Conservation (phyloP, 2,888 invertebrate genomes). For the Drosophila flavopinicola region DNA sequence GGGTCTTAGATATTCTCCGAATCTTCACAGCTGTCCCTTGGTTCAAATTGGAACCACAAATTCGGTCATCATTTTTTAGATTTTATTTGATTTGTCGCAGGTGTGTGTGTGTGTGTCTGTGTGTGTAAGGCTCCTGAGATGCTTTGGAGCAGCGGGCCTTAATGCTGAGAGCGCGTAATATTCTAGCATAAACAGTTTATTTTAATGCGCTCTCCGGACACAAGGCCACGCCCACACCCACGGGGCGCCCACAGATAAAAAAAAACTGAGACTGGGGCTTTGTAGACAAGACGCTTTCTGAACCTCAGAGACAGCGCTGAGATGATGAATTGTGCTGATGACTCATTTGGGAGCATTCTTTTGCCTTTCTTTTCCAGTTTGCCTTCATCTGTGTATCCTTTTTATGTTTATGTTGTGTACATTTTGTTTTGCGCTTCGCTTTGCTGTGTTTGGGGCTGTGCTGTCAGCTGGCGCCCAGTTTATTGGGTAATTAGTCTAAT, state of each 20-base stretch:
- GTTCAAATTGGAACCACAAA: constrained; percentile 5
- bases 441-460: neutral
- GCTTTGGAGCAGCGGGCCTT: neutral
- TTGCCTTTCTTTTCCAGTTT: constrained; percentile 15
- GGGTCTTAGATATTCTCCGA: neutral
- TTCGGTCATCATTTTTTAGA: constrained; percentile 16
- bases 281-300: constrained; percentile 7
- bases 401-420: constrained; percentile 13
- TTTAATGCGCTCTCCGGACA: constrained; percentile 43
- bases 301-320: constrained; percentile 26
- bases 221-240: constrained; percentile 25
- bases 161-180: constrained; percentile 31
- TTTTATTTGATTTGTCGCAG: constrained; percentile 16
- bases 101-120: neutral
- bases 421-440: constrained; percentile 17
- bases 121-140: constrained; percentile 2
- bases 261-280: constrained; percentile 21
- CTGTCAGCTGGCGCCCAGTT: constrained; percentile 38
- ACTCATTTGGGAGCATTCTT: constrained; percentile 65
- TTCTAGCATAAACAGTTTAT: constrained; percentile 59
- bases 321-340: constrained; percentile 77
- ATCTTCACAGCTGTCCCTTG: no score
- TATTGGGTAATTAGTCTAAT: constrained; percentile 71
- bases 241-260: constrained; percentile 51
- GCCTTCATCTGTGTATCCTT: constrained; percentile 11